A percentile compares a stretch with the other conserved stretches of the same genome.
Evolutionary conservation across 2,113 vertebrate genomes (phyloP).

Genomic region (human): DNA sequence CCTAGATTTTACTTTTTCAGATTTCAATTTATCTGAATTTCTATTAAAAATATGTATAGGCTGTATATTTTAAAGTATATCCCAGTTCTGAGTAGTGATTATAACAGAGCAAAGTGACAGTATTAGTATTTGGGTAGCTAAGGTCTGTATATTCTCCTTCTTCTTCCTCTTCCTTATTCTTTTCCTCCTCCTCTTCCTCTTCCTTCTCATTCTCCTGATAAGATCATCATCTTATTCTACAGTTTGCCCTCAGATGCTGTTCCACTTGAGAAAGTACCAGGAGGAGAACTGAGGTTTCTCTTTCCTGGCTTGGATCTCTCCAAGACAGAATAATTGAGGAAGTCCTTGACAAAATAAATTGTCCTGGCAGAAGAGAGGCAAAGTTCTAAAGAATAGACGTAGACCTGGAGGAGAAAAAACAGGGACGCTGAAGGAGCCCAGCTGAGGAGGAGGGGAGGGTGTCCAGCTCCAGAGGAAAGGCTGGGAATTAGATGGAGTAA

Average conservation of each 20-base stretch:
- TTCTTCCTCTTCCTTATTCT: neutral
- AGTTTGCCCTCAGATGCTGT: neutral
- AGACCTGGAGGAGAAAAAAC: neutral
- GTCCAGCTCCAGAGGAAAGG: neutral
- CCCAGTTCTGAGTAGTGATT: neutral
- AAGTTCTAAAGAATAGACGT: neutral
- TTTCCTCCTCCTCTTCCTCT: neutral
- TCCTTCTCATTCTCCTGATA: neutral
- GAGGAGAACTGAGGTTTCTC: neutral
- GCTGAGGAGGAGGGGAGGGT: neutral
- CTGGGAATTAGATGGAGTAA: neutral
- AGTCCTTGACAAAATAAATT: neutral
- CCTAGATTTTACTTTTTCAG: neutral
- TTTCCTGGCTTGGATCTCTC: neutral
- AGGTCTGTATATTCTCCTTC: neutral
- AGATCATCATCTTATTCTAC: neutral
- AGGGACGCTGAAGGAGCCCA: neutral
- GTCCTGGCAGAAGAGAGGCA: neutral
- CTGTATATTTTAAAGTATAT: neutral
- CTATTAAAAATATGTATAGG: neutral
- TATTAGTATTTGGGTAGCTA: neutral
- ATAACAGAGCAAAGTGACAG: neutral
- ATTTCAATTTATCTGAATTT: constrained; percentile 9
- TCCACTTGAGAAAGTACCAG: neutral
- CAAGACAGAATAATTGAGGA: neutral